Base-by-base conservation (phyloP, 1,140 invertebrate genomes). In the Drosophila ananassae region DNA sequence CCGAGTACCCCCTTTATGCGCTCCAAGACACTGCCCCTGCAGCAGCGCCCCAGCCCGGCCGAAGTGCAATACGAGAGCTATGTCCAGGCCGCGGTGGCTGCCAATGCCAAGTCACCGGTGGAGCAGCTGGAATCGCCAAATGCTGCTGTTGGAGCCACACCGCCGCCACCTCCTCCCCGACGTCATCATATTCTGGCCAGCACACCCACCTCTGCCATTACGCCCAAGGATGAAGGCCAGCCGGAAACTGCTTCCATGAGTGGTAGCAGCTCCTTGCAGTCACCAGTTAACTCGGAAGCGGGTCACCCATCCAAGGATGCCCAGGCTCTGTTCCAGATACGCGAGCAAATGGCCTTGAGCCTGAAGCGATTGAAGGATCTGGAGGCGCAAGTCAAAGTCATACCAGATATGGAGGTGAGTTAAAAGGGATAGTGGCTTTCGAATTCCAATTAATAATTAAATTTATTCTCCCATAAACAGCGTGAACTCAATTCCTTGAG, bases 301-400 rank as follows among this genome's bases (percentile, higher is more conserved):
- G 79, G 71, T 1, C 77, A 61, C 39, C 61, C 68, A 1, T 54
- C 71, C 5, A 72, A 78, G 1, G 90, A 91, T 60, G 81, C 90
- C 0, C 81, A 91, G 44, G 84, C 90, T 4, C 44, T 91, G 2
- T 90, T 73, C 17, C 90, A 84, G 59, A 91, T 91, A 46, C 89
- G 90, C 2, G 79, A 92, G 7, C 91, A 92, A 90, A 96, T 97
- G 96, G 95, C 96, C 2, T 83, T 94, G 12, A 97, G 96, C 82
- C 92, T 97, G 51, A 94, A 96, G 87, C 93, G 95, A 44, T 95
- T 97, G 92, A 95, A 94, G 87, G 95, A 97, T 80, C 92, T 98
- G 63, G 97, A 97, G 92, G 96, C 96, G 90, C 95, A 97, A 93
- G 95, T 97, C 17, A 97, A 97, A 93, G 92, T 94, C 34, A 95